A percentile compares a stretch with the other conserved stretches of the same genome.
phyloP scores from a whole-genome alignment of 2,797 vertebrate species.

The Cyclura pinguis region DNA sequence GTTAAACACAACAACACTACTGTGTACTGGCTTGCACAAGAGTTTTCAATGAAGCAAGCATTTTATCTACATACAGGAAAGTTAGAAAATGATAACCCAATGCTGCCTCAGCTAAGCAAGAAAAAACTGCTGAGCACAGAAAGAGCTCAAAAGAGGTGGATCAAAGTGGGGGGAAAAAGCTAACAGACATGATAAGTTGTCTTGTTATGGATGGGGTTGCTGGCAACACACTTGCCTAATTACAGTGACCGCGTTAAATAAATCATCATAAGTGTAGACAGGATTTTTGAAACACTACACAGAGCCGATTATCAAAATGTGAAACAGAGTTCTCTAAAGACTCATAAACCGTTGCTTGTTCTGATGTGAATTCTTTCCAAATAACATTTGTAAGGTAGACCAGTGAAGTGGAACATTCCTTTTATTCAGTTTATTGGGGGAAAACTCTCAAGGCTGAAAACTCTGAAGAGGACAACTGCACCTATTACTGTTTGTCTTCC shows the following conservation, averaged over 20 bases:
- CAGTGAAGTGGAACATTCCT: not conserved
- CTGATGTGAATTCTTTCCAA: not conserved
- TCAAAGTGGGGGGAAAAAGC: conserved; percentile 33
- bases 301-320: not conserved
- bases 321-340: not conserved
- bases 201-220: conserved; percentile 12
- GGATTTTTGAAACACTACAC: conserved; percentile 3
- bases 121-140: conserved; percentile 33
- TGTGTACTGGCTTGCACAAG: conserved; percentile 30
- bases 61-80: conserved; percentile 37
- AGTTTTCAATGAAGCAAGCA: conserved; percentile 3
- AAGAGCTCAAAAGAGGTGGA: conserved; percentile 31
- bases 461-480: not conserved
- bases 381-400: not conserved
- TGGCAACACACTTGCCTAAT: conserved; percentile 30
- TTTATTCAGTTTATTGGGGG: not conserved
- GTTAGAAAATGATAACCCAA: not conserved
- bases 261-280: not conserved
- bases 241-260: conserved; percentile 20
- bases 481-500: not conserved
- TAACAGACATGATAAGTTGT: conserved; percentile 38
- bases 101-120: conserved; percentile 25
- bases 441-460: not conserved
- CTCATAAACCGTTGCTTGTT: not conserved
- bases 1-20: conserved; percentile 22